These are phyloP conservation scores for Otus sunia DNA, from an alignment of 2,113 vertebrate species.

Conservation along the genomic window DNA sequence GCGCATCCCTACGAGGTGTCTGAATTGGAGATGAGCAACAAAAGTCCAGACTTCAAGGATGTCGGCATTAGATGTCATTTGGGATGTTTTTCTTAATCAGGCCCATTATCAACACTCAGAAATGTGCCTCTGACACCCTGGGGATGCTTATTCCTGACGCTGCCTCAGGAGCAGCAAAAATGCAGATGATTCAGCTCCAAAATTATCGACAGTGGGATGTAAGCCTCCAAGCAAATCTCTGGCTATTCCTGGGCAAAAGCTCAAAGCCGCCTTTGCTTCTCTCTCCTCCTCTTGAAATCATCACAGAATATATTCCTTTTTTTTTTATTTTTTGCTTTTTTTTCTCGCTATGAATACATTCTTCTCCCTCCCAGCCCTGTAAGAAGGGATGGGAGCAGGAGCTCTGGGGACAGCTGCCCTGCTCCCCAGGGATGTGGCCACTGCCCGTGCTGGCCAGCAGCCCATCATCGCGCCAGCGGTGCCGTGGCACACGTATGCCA, in stretches of 20 bases:
- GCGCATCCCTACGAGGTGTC: background rate
- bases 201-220: slow-evolving; percentile 24
- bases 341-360: background rate
- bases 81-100: background rate
- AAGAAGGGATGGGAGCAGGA: background rate
- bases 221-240: slow-evolving; percentile 28
- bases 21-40: background rate
- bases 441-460: background rate
- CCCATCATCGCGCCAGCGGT: background rate
- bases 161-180: slow-evolving; percentile 12
- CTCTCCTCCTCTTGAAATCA: background rate
- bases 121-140: background rate
- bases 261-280: slow-evolving; percentile 43
- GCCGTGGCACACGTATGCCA: background rate
- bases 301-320: background rate
- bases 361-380: background rate
- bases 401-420: fast-evolving
- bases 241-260: slow-evolving; percentile 53
- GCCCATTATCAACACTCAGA: background rate
- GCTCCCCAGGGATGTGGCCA: fast-evolving
- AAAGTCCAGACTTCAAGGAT: background rate
- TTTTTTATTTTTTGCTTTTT: too few species aligned
- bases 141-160: background rate
- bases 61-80: background rate
- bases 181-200: slow-evolving; percentile 54